Base-by-base conservation (phyloP, 2,888 invertebrate species). In the Scaptomyza polygonia region DNA sequence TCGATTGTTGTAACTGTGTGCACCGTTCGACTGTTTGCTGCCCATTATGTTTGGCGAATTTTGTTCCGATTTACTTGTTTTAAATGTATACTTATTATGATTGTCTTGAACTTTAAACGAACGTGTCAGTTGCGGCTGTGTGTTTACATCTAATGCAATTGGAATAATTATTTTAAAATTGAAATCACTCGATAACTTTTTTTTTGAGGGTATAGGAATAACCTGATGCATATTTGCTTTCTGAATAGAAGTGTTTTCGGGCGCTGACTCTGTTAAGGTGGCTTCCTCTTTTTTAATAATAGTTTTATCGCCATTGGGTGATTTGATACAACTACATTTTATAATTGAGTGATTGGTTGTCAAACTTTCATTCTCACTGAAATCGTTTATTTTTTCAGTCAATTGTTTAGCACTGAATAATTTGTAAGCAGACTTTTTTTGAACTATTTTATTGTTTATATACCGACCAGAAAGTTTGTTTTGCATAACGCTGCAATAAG, bases 1-100 rank as follows among this genome's bases (percentile, higher is more conserved):
- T 56, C 86, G 88, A 44, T 90, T 90, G 43, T 87, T 84, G 11
- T 72, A 69, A 56, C 82, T 88, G 59, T 88, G 88, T 25, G 76
- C 65, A 69, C 89, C 89, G 48, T 77, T 79, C 4, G 66, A 42
- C 6, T 62, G 69, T 5, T 67, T 74, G 11, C 73, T 76, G 27
- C 89, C 86, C 73, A 88, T 65, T 45, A 86, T 88, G 77, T 89
- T 90, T 72, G 92, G 91, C 58, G 92, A 90, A 70, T 92, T 90
- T 76, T 92, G 92, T 78, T 92, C 92, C 59, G 92, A 92, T 78
- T 88, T 89, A 39, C 89, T 77, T 69, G 81, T 73, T 80, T 86
- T 77, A 67, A 64, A 54, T 30, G 43, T 56, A 42, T 49, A 18
- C 44, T 40, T 54, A 39, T 56, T 67, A 67, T 85, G 75, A 79